phyloP scores from a whole-genome alignment of 2,888 invertebrate genomes.

The Drosophila bunnanda region DNA sequence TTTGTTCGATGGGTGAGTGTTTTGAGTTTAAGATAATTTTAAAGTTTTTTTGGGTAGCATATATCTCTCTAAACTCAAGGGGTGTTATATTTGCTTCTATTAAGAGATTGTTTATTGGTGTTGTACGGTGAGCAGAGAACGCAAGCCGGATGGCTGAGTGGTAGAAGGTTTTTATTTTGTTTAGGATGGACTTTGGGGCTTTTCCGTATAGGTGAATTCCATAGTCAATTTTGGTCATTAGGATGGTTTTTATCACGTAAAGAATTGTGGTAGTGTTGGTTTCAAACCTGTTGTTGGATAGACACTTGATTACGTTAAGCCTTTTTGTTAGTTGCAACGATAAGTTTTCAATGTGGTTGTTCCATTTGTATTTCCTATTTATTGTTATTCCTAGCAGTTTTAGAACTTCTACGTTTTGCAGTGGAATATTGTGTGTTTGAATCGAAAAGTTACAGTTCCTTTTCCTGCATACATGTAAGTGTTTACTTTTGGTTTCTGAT shows the following conservation, averaged over 20 bases:
- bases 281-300: neutral
- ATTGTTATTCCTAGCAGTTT: no score
- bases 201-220: constrained; percentile 4
- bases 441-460: no score
- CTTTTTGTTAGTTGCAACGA: neutral
- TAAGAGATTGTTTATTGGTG: constrained; percentile 2
- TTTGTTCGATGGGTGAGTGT: constrained; percentile 1
- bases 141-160: neutral
- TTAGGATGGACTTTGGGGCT: neutral
- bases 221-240: constrained; percentile 7
- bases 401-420: no score
- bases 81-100: neutral
- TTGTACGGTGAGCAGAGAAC: neutral
- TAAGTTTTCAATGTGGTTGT: constrained; percentile 1
- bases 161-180: neutral
- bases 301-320: neutral
- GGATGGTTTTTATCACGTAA: neutral
- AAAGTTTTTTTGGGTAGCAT: neutral
- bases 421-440: neutral
- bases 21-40: constrained; percentile 1
- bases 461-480: no score
- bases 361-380: no score
- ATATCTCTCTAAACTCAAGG: neutral
- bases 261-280: constrained; percentile 5
- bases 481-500: no score